Base-by-base conservation (phyloP, 2,797 vertebrate genomes). In the Phoxinus dragarum region DNA sequence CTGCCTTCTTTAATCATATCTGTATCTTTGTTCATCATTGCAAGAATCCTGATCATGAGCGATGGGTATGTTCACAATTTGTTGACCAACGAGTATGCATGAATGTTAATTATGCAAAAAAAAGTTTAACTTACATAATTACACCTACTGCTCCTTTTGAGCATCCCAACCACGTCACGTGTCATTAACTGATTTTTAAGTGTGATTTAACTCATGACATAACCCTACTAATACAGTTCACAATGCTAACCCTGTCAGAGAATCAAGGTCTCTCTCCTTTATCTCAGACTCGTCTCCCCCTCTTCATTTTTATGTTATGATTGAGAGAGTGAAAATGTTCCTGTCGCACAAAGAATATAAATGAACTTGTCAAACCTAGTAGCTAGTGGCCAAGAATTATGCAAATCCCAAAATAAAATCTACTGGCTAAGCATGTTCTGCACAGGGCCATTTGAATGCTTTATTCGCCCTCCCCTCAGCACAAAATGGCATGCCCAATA, bases 31-130 rank as follows among this genome's bases (percentile, higher is more conserved):
- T 95, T 91, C 83, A 85, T 85, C 94, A 92, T 95, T 92, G 92
- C 92, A 96, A 97, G 96, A 95, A 92, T 93, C 94, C 94, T 92
- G 96, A 96, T 94, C 95, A 95, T 95, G 96, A 95, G 76, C 95
- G 95, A 96, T 96, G 97, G 95, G 96, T 97, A 97, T 93, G 96
- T 97, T 93, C 88, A 93, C 92, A 85, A 80, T 94, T 86, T 88
- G 84, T 90, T 92, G 81, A 59, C 87, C 92, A 92, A 92, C 89
- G 86, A 87, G 84, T 90, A 88, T 94, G 95, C 94, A 95, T 94
- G 95, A 91, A 77, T 78, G 61, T 80, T 38, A 85, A 61, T n/a
- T 27, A 40, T 78, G 21, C 67, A 72, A 79, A 79, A 73, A 81
- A 64, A 40, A 52, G 6, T 75, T 38, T 82, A 67, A 84, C 73